These are phyloP conservation scores for Peromyscus eremicus DNA, from an alignment of 2,797 vertebrate species.

Conservation along the genomic window DNA sequence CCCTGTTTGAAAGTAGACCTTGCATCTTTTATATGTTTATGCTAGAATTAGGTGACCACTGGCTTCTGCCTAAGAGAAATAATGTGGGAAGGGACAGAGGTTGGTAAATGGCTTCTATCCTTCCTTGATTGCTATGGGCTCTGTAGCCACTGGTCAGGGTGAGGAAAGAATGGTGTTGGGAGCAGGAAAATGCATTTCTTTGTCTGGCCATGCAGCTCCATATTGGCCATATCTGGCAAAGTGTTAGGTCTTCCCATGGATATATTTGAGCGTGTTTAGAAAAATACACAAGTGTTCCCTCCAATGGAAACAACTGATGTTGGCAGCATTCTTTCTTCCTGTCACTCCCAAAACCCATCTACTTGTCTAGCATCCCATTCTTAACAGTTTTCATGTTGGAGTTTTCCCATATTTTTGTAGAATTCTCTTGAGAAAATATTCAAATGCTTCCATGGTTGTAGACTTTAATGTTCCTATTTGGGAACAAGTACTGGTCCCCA, in stretches of 20 bases:
- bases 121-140: background rate
- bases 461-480: background rate
- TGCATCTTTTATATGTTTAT: background rate
- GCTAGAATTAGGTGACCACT: background rate
- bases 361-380: background rate
- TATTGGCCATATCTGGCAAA: background rate
- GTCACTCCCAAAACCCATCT: background rate
- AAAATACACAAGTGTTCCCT: background rate
- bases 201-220: background rate
- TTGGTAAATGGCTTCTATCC: background rate
- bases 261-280: background rate
- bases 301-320: background rate
- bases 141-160: background rate
- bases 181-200: background rate
- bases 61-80: background rate
- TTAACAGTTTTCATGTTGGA: background rate
- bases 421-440: background rate
- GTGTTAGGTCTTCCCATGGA: background rate
- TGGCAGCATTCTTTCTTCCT: background rate
- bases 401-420: background rate
- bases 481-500: background rate
- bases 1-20: background rate
- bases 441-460: background rate
- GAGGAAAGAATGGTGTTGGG: background rate
- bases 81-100: too few species aligned